These are phyloP conservation scores for Empis stercorea DNA, from an alignment of 2,888 invertebrate genomes.

Conservation along the genomic window DNA sequence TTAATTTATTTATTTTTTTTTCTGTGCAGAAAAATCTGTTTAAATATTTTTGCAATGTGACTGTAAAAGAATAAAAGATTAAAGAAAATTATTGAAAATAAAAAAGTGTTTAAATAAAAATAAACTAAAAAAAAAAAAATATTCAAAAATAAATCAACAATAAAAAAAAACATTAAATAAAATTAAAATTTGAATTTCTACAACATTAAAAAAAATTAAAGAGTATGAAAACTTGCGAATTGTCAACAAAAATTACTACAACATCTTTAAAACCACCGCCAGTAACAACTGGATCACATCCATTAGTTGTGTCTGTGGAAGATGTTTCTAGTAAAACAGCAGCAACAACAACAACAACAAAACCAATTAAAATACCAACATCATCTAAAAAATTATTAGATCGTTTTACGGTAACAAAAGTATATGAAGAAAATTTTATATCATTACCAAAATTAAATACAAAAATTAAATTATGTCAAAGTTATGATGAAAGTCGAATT, in stretches of 20 bases:
- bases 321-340: conserved; percentile 4
- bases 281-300: too few relatives aligned
- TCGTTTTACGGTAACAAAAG: too few relatives aligned
- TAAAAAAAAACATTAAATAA: conserved; percentile 1
- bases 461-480: background rate
- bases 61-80: conserved; percentile 15
- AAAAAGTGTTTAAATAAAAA: background rate
- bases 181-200: too few relatives aligned
- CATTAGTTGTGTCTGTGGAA: too few relatives aligned
- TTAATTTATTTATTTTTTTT: too few relatives aligned
- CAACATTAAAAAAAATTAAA: background rate
- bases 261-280: conserved; percentile 12
- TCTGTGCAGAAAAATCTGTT: too few relatives aligned
- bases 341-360: conserved; percentile 13
- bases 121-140: background rate
- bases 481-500: background rate
- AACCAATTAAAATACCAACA: conserved; percentile 13
- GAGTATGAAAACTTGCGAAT: background rate
- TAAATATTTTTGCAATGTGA: conserved; percentile 20
- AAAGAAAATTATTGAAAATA: conserved; percentile 5
- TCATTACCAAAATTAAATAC: background rate
- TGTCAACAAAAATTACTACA: conserved; percentile 13
- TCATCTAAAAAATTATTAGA: too few relatives aligned
- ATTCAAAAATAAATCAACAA: background rate
- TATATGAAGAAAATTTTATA: too few relatives aligned